A percentile compares a stretch with the other conserved stretches of the same genome.
Conservation (phyloP, 2,113 vertebrate species). For the Sylvietta virens region DNA sequence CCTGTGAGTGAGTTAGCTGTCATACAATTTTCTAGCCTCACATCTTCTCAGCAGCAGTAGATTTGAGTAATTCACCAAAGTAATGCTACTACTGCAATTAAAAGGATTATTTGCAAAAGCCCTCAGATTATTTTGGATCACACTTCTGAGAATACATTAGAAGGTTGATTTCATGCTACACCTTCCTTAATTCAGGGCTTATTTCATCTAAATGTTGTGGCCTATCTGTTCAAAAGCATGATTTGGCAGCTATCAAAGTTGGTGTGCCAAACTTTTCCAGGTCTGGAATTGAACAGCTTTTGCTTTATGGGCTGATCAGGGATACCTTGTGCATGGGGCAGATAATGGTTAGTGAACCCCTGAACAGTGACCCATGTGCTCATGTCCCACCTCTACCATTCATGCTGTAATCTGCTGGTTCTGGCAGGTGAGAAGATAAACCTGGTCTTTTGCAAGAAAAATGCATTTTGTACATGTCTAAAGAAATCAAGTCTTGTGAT, state of each 20-base stretch:
- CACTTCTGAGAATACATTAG: background rate
- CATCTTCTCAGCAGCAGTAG: background rate
- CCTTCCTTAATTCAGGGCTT: background rate
- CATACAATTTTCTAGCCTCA: background rate
- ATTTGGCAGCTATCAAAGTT: background rate
- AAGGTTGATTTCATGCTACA: background rate
- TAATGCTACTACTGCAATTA: background rate
- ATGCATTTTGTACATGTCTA: background rate
- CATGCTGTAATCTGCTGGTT: background rate
- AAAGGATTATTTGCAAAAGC: background rate
- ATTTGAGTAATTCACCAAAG: background rate
- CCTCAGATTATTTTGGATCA: background rate
- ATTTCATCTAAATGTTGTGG: background rate
- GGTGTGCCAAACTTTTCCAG: background rate
- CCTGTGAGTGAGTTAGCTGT: background rate
- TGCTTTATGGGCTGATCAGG: background rate
- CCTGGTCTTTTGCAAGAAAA: background rate
- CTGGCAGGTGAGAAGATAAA: background rate
- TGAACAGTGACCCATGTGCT: accelerated
- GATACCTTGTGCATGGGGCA: accelerated
- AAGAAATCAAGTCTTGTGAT: background rate
- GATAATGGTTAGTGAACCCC: background rate
- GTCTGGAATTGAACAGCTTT: background rate
- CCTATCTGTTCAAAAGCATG: background rate
- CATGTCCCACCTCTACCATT: background rate